Evolutionary conservation across 2,113 vertebrate species (phyloP), one percentile per base, ranked within the genome.

Genomic region (Rhinoptilus africanus): DNA sequence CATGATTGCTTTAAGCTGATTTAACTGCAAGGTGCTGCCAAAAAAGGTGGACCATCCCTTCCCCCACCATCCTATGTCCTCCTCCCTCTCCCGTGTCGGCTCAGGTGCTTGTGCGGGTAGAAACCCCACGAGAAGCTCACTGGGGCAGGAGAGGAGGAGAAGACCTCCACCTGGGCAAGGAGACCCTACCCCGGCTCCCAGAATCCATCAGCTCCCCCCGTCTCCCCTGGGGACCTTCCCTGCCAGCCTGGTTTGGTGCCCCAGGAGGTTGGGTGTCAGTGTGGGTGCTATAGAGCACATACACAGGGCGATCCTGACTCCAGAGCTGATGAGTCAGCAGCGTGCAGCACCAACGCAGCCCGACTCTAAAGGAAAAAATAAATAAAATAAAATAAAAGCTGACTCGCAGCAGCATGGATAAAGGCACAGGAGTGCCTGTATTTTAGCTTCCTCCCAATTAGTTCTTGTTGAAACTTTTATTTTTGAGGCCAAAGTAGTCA

Each of bases 71-170:
- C 27, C 27, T 18, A 0, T 8, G 50, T 86, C 72, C 24, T 77
- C 37, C 43, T 77, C 41, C 37, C 48, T 87, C 59, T 76, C 41
- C 63, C 0, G 0, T 0, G 1, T 10, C 18, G 32, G 20, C 50
- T 72, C 0, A 1, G 54, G 35, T 1, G 1, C 74, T 79, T 2
- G 0, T 1, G 2, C 0, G n/a, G n/a, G n/a, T n/a, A n/a, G n/a
- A n/a, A n/a, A 86, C 30, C 51, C 66, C 3, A 0, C 1, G 5
- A 69, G 76, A 67, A 59, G 9, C 28, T 73, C 22, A 2, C 8
- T 1, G 1, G 1, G 0, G 37, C 8, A 20, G 18, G 8, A 43
- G 22, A 62, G 54, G 17, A 83, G 74, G 27, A 57, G 37, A 43
- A 60, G 43, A 62, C 16, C 32, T 54, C 88, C 63, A 14, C 1